phyloP scores from a whole-genome alignment of 2,113 vertebrate species.

The Empidonax alnorum region DNA sequence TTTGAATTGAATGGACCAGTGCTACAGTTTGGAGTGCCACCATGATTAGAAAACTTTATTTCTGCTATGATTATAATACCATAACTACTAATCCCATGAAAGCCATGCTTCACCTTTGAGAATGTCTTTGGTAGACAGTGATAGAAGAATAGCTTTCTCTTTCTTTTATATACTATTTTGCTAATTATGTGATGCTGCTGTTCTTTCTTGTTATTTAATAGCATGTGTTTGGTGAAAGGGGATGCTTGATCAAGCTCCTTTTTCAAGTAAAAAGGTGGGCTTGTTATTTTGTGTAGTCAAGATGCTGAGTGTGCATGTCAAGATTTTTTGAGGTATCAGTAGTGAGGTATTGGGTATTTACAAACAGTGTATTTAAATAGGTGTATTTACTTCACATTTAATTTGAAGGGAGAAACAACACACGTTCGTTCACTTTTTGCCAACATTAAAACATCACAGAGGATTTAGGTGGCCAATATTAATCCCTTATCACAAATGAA shows the following conservation, averaged over 20 bases:
- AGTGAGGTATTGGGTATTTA: neutral
- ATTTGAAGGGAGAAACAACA: neutral
- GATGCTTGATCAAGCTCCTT: neutral
- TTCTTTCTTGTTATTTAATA: neutral
- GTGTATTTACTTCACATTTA: neutral
- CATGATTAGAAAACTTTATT: neutral
- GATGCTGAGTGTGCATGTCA: neutral
- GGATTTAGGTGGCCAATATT: neutral
- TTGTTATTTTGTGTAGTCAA: neutral
- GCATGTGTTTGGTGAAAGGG: neutral
- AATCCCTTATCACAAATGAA: neutral
- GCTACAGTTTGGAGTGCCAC: neutral
- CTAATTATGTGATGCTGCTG: neutral
- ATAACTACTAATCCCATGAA: neutral
- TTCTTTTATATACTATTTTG: neutral
- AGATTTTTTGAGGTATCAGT: neutral
- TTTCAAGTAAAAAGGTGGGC: neutral
- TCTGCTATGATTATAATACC: neutral
- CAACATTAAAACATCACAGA: neutral
- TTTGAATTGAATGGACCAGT: neutral
- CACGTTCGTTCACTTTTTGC: accelerated
- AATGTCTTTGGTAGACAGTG: neutral
- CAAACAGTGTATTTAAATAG: neutral
- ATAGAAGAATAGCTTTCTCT: neutral
- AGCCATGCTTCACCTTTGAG: neutral